Evolutionary conservation across 2,113 vertebrate genomes (phyloP), one percentile per base, ranked within the genome.

Genomic region (Microcebus tavaratra): DNA sequence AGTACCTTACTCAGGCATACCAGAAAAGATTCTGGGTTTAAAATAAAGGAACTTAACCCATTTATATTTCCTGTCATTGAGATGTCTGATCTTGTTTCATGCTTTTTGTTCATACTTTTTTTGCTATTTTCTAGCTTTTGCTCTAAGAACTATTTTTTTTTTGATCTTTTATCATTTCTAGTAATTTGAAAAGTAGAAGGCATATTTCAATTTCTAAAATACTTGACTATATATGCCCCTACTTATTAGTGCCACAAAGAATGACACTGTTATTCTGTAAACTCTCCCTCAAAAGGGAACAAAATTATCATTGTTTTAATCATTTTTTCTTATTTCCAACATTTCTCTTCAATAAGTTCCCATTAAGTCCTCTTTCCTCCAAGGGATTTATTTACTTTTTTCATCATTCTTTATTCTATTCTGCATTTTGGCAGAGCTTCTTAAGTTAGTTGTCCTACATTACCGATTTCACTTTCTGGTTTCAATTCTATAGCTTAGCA

Each of bases 101-200:
- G 27, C 2, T n/a, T 65, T 92, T 63, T 88, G 27, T 72, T 57
- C 31, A 39, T 48, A 36, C 2, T 55, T 92, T 82, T 57, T 61
- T 57, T 21, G 45, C 89, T 89, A 25, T 67, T 95, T 79, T 95
- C 79, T 78, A 83, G 53, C 18, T 78, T 91, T 96, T 88, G n/a
- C n/a, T 79, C 11, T 91, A 83, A 91, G 53, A 88, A 82, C 65
- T 76, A 70, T 31, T 76, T 88, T 65, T 96, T 59, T 10, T 59
- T 73, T 80, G 13, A 90, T 73, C 45, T 68, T 79, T 86, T 34
- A 25, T 48, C 48, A 42, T 59, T 57, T 57, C 45, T 42, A 90
- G 73, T 59, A 86, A 73, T 85, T 65, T 73, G 42, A 86, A 96
- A 96, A 85, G 12, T 42, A 72, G 72, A 78, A 68, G 55, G 73